A percentile compares a stretch with the other conserved stretches of the same genome.
Evolutionary conservation across 92 coral and sea anemone genomes (phyloP).

Genomic region (Bergia puertoricense): DNA sequence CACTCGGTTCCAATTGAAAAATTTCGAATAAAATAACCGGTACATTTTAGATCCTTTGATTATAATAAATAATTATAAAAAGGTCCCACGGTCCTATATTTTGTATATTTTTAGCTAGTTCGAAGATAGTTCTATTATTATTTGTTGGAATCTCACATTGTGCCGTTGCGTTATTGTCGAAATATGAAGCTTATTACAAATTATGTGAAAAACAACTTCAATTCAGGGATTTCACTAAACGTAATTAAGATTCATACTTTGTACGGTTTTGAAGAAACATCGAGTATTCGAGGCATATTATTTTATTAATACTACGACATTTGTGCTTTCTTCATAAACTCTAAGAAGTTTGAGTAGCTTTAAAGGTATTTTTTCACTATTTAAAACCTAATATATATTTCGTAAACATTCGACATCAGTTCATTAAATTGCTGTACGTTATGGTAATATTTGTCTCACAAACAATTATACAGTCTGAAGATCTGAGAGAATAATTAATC

Average conservation of each 20-base stretch:
- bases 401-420: background rate
- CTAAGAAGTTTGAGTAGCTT: no score
- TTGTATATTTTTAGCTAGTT: background rate
- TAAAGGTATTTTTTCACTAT: background rate
- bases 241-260: background rate
- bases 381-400: no score
- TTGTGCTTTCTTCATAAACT: background rate
- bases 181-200: background rate
- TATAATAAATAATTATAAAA: no score
- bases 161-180: background rate
- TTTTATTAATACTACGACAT: background rate
- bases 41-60: background rate
- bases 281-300: background rate
- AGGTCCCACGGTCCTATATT: background rate
- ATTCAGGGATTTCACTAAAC: background rate
- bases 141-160: background rate
- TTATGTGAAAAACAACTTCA: background rate
- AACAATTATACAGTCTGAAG: background rate
- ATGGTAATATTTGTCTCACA: background rate
- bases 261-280: background rate
- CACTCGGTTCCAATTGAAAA: background rate
- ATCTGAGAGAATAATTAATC: background rate
- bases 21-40: background rate
- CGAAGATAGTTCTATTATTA: background rate
- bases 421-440: background rate